A percentile compares a stretch with the other conserved stretches of the same genome.
Evolutionary conservation across 2,113 vertebrate species (phyloP).

Genomic region (Elgaria multicarinata): DNA sequence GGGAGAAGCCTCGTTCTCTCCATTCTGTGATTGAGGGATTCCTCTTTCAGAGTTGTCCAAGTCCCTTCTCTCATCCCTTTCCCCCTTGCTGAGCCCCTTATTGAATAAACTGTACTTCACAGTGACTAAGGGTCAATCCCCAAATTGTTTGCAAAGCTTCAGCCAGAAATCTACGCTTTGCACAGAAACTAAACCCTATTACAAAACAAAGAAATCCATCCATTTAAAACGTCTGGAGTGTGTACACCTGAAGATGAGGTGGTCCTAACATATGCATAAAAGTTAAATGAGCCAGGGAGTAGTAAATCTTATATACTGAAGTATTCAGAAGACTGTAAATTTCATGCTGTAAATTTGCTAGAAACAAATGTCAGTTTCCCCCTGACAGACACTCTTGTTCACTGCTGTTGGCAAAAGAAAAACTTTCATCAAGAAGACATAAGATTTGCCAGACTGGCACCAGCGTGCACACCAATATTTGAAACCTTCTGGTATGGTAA

Average conservation of each 20-base stretch:
- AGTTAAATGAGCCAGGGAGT: neutral
- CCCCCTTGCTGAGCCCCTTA: no score
- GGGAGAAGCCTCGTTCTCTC: no score
- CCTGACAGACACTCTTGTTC: neutral
- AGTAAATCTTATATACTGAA: neutral
- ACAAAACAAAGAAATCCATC: neutral
- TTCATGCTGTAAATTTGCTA: neutral
- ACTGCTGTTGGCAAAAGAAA: neutral
- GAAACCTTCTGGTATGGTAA: neutral
- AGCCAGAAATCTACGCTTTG: neutral
- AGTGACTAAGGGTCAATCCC: no score
- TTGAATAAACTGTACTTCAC: no score
- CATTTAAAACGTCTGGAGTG: neutral
- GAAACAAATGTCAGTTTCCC: neutral
- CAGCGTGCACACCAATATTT: neutral
- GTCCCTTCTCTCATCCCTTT: no score
- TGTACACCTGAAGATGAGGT: neutral
- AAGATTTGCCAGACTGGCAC: neutral
- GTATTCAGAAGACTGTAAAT: neutral
- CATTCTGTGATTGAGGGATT: no score
- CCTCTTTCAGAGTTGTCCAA: no score
- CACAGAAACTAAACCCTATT: neutral
- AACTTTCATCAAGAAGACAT: neutral
- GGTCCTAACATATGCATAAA: neutral
- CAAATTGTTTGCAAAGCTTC: no score